Base-by-base conservation (phyloP, 2,113 vertebrate species). In the Gasterosteus nipponicus region DNA sequence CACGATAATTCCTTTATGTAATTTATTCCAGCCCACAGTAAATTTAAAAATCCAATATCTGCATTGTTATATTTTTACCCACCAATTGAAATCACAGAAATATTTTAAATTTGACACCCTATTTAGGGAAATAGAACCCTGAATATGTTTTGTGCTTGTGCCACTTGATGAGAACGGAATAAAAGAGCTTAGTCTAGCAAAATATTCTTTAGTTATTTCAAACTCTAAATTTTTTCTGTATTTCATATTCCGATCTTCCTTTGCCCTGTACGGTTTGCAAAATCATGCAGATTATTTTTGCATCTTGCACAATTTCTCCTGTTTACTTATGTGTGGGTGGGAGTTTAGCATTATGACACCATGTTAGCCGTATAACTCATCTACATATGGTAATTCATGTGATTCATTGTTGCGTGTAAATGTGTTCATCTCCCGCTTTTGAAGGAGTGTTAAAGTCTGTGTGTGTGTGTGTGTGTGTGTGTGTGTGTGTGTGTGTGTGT, bases 371-470 rank as follows among this genome's bases (percentile, higher is more conserved):
- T 76, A 60, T 75, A 33, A 65, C 7, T 81, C 56, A 82, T 84
- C 70, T 72, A 53, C 60, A 53, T 72, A 82, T 69, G 22, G 62
- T 77, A 53, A 87, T 85, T 67, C 51, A 8, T 66, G 54, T 72
- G 75, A 74, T 69, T 64, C 42, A 80, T 81, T 60, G 65, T 42
- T 33, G 8, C 61, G 47, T 74, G 59, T 10, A 6, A 57, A 9
- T n/a, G 39, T 67, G 42, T 67, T 65, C 29, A 33, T 61, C 19
- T 42, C 56, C 41, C 14, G 35, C 38, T 42, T 70, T 68, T 62
- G 42, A 67, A 26, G 53, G 49, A 35, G 38, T 42, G 19, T 78
- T 42, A 22, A 69, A 68, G n/a, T 15, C 22, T 56, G 14, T 42
- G 15, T 18, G 46, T 26, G 51, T 47, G 46, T 76, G 57, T 10